Evolutionary conservation across 2,113 vertebrate species (phyloP), one percentile per base, ranked within the genome.

Genomic region (Saccopteryx bilineata): DNA sequence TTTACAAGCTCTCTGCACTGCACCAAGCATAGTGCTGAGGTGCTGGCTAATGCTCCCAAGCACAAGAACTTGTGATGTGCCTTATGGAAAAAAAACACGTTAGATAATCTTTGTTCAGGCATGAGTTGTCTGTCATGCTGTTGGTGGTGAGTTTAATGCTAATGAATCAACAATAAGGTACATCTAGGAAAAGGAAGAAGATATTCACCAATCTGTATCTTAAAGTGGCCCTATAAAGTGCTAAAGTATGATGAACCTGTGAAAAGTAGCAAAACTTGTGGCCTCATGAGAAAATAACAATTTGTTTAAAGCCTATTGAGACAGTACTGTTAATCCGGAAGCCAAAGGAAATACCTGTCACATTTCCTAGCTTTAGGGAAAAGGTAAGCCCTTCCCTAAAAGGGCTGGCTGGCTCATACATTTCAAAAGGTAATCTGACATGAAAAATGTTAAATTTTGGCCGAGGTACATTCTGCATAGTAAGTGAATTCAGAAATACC

Each of bases 391-490:
- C 68, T 71, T 90, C 56, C 50, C 48, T 54, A 83, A n/a, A 2
- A 52, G 60, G 46, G 14, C 19, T 91, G 26, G 12, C 31, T 63
- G 26, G 39, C 14, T 69, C 61, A 84, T 18, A 31, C 1, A 14
- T 71, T 91, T 71, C 17, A 14, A 88, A 93, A 91, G 28, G 21
- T 50, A 21, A 31, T 54, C 52, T 1, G 24, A 17, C 50, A 9
- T 75, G 33, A 74, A 93, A 90, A 95, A 79, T n/a, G 60, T 63
- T 81, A 54, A 88, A 93, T 7, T 46, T 85, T 11, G 81, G 15
- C 46, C 21, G 60, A 75, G 9, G 21, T 4, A 69, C 31, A 7
- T 28, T 65, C n/a, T 31, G 9, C 14, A 46, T 39, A 76, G 60
- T 28, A 71, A 71, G 5, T 65, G 19, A 17, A 3, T 26, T 31